A percentile compares a stretch with the other conserved stretches of the same genome.
These are phyloP conservation scores for Agriopis leucophaearia DNA, from an alignment of 2,888 invertebrate species.

Conservation along the genomic window DNA sequence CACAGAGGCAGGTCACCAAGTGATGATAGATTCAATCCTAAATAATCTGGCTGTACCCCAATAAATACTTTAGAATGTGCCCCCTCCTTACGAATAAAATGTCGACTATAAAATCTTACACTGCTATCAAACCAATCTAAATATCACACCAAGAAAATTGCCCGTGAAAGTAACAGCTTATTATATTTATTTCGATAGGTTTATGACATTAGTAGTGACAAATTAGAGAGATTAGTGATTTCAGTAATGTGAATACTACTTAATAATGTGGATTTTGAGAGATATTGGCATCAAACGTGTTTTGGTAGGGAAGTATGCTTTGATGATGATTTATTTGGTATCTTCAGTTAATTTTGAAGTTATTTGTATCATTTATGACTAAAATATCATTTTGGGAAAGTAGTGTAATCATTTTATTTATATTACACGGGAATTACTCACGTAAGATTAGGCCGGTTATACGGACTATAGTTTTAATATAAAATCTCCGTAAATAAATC, in stretches of 20 bases:
- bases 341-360: background rate
- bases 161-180: background rate
- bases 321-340: conserved; percentile 17
- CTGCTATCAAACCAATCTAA: no score
- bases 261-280: conserved; percentile 12
- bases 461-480: no score
- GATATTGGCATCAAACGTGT: conserved; percentile 20
- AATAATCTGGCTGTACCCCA: no score
- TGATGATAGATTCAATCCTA: no score
- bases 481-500: no score
- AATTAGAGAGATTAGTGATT: conserved; percentile 26
- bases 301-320: conserved; percentile 19
- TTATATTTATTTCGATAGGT: conserved; percentile 17
- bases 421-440: no score
- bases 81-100: no score
- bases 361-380: background rate
- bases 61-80: no score
- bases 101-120: background rate
- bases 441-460: no score
- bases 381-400: no score
- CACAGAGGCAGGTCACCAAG: no score
- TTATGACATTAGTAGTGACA: conserved; percentile 19
- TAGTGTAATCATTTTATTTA: no score
- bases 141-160: background rate
- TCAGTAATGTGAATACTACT: conserved; percentile 13